phyloP scores from a whole-genome alignment of 1,140 invertebrate genomes.

The Probaryconus sp. region DNA sequence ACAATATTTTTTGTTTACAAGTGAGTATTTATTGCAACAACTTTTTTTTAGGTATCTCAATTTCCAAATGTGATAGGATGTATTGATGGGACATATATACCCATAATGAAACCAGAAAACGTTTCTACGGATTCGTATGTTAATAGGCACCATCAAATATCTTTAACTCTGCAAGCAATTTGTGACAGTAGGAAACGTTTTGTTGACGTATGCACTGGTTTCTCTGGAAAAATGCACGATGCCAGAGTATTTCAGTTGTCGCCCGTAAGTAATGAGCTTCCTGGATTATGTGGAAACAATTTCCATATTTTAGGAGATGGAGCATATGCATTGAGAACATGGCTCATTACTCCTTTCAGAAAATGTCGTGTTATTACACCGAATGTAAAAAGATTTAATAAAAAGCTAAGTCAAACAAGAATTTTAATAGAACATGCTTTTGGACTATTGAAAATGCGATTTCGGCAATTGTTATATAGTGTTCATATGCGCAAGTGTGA shows the following conservation, averaged over 20 bases:
- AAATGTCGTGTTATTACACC: conserved; percentile 65
- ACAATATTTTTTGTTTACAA: too few relatives aligned
- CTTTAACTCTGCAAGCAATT: conserved; percentile 2
- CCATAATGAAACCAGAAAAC: too few relatives aligned
- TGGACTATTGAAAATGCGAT: conserved; percentile 67
- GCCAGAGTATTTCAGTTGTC: conserved; percentile 32
- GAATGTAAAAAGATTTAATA: conserved; percentile 62
- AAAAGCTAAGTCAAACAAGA: conserved; percentile 44
- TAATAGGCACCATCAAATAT: conserved; percentile 1
- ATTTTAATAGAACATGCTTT: conserved; percentile 66
- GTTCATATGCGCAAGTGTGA: conserved; percentile 55
- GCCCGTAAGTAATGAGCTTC: not conserved
- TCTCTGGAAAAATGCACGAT: conserved; percentile 63
- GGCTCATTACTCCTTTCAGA: conserved; percentile 63
- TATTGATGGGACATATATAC: too few relatives aligned
- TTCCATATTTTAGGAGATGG: conserved; percentile 65
- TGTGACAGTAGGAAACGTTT: conserved; percentile 33
- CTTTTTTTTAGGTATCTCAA: too few relatives aligned
- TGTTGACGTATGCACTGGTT: conserved; percentile 57
- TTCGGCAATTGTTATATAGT: too few relatives aligned
- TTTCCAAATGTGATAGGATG: too few relatives aligned
- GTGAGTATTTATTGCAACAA: too few relatives aligned
- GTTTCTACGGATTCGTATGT: not conserved
- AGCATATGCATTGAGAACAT: conserved; percentile 63
- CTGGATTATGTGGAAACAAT: not conserved